Base-by-base conservation (phyloP, 2,113 vertebrate species). In the Halichoerus grypus region DNA sequence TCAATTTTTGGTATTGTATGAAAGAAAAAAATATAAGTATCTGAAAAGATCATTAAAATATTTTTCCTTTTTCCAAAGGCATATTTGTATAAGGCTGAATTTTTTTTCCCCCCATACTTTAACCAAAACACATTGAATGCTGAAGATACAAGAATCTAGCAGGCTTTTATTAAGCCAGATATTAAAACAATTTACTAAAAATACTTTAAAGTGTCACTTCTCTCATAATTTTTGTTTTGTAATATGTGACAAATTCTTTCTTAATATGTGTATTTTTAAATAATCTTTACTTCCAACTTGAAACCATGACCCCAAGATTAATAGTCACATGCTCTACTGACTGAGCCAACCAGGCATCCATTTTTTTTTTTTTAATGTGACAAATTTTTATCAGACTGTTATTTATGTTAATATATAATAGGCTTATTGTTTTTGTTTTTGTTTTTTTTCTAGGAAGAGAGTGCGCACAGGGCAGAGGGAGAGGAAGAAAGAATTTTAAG, bases 21-120 rank as follows among this genome's bases (percentile, higher is more conserved):
- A n/a, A 87, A 96, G 55, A 92, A 87, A 59, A 55, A 84, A 77
- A 85, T 79, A 36, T n/a, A 88, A 36, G 31, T 69, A 55, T 82
- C 57, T 91, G 24, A 82, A 94, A 82, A 94, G 10, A 42, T 1
- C 16, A 53, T 59, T 93, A 39, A 95, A 74, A 55, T 86, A 39
- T 39, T 57, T 7, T 16, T 86, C 42, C 26, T 93, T 10, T 61
- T 86, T 76, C 51, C 33, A 69, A 77, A 94, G 18, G 33, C 16
- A 61, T 91, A 28, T 82, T 59, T 59, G 3, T 51, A 80, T n/a
- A 81, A 90, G 49, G 51, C 2, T 81, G 28, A 28, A 59, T 82
- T 87, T 91, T 81, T 55, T 46, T 65, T 39, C 18, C 31, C 31
- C 31, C 16, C 59, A 18, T 69, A 80, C 21, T 86, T 67, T 91